These are phyloP conservation scores for Scopus umbretta DNA, from an alignment of 2,113 vertebrate species.

Conservation along the genomic window DNA sequence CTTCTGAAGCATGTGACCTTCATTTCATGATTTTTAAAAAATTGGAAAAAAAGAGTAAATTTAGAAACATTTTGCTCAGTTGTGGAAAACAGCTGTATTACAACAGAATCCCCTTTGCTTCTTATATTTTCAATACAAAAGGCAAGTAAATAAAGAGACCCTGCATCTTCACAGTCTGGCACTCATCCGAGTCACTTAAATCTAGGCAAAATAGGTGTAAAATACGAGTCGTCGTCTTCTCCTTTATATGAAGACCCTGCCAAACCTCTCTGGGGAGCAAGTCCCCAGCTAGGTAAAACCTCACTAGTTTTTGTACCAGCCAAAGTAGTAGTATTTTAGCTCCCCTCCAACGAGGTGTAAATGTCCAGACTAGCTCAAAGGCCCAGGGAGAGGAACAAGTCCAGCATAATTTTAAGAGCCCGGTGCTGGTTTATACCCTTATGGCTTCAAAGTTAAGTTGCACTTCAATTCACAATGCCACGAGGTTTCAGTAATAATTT, in stretches of 20 bases:
- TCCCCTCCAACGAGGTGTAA: neutral
- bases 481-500: constrained; percentile 8
- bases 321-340: neutral
- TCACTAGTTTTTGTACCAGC: neutral
- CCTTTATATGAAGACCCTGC: neutral
- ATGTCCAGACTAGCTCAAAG: neutral
- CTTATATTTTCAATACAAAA: constrained; percentile 36
- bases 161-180: neutral
- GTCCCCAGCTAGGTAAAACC: neutral
- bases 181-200: neutral
- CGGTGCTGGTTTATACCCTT: constrained; percentile 54
- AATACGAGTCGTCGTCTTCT: neutral
- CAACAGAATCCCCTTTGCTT: constrained; percentile 31
- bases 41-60: neutral
- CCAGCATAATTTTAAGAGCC: neutral
- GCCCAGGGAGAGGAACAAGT: neutral
- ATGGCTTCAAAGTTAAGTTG: constrained; percentile 69
- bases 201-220: neutral
- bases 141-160: constrained; percentile 37
- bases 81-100: constrained; percentile 19
- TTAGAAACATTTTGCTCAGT: neutral
- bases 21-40: neutral
- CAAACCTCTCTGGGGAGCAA: neutral
- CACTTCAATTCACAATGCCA: constrained; percentile 31
- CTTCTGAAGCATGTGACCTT: neutral